Evolutionary conservation across 2,113 vertebrate genomes (phyloP), one percentile per base, ranked within the genome.

Genomic region (Psephotus haematonotus): DNA sequence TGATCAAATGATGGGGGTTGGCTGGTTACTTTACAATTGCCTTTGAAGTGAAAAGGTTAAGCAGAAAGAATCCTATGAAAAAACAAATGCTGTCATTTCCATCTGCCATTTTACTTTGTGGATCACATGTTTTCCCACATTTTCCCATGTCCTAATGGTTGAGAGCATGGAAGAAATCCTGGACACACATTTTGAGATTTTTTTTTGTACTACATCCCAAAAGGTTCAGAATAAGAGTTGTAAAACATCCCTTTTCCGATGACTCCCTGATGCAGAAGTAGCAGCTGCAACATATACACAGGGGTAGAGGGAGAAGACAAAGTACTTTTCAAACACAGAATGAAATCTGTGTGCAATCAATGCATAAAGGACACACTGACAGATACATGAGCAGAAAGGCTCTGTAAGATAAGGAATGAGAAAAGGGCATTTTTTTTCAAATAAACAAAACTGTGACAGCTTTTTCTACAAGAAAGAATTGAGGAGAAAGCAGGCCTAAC

Each of bases 371-470:
- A 88, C 77, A 85, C 59, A 35, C 44, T 74, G 59, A 90, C 74
- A 95, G 62, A 76, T 60, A 64, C 62, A 44, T 39, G 18, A 84
- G 39, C 67, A 82, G 35, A 60, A 82, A 95, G 84, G 7, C 65
- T 82, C 60, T 55, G 62, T 17, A 57, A 93, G 75, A 86, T 69
- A 88, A 90, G 75, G 50, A 88, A 90, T 33, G 43, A 70, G 64
- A 86, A 77, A 90, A 96, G 60, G 63, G 39, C 46, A 59, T 86
- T 94, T 92, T 93, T 39, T 87, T 93, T 86, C 85, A 90, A 86
- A 86, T 60, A 77, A 90, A 90, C 53, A 92, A 69, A 93, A 68
- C 46, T 2, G 7, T 71, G 75, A 64, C 69, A 75, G 64, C 4
- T 78, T 78, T 74, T 79, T 50, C 18, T 6, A 39, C 15, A 44